Conservation (phyloP, 2,113 vertebrate species). For the Athene noctua region DNA sequence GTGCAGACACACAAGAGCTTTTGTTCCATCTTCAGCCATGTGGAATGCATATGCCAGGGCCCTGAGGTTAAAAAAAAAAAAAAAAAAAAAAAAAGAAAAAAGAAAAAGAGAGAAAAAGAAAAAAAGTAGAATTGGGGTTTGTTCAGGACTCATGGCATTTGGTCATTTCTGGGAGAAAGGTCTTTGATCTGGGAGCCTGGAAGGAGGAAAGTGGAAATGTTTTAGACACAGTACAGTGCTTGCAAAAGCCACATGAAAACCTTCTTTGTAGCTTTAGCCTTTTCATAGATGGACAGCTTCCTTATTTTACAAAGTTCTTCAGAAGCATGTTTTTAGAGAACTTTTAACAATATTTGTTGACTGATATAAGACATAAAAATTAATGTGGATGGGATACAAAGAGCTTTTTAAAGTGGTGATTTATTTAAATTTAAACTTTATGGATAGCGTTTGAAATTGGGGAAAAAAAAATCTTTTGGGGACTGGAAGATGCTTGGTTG, state of each 20-base stretch:
- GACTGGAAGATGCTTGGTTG: conserved; percentile 43
- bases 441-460: conserved; percentile 12
- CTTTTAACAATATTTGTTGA: conserved; percentile 56
- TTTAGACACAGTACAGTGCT: conserved; percentile 71
- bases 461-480: conserved; percentile 3
- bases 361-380: conserved; percentile 43
- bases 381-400: conserved; percentile 38
- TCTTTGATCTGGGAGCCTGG: conserved; percentile 80
- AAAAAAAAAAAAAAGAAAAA: background rate
- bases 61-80: conserved; percentile 36
- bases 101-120: background rate
- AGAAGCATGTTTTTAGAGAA: background rate
- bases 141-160: conserved; percentile 75
- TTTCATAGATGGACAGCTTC: conserved; percentile 75
- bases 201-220: conserved; percentile 75
- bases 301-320: conserved; percentile 68
- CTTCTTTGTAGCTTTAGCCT: conserved; percentile 76
- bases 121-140: conserved; percentile 63
- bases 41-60: conserved; percentile 86
- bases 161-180: conserved; percentile 76
- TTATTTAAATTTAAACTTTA: conserved; percentile 58
- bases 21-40: conserved; percentile 85
- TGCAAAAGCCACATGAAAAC: conserved; percentile 83
- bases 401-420: conserved; percentile 28
- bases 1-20: conserved; percentile 68